These are phyloP conservation scores for Martes martes DNA, from an alignment of 2,113 vertebrate genomes.

Conservation along the genomic window DNA sequence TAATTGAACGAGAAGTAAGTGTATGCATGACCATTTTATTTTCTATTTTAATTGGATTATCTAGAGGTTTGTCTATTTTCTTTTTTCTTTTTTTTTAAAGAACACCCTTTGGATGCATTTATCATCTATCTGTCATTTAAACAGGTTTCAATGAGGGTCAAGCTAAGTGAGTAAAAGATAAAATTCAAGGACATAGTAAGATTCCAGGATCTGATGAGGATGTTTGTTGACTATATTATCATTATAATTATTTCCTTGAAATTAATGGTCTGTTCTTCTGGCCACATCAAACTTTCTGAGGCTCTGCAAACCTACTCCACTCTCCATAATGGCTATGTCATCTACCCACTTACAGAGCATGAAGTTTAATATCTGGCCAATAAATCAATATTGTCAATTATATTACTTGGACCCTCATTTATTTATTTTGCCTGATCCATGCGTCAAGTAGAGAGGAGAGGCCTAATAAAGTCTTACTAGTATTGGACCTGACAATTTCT, in stretches of 20 bases:
- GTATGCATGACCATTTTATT: neutral
- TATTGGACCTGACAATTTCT: neutral
- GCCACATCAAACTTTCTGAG: neutral
- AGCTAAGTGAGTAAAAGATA: neutral
- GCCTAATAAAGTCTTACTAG: neutral
- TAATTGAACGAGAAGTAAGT: conserved; percentile 32
- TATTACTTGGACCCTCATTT: neutral
- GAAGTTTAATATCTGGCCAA: neutral
- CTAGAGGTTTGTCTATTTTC: neutral
- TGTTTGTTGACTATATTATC: neutral
- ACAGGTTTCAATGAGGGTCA: neutral
- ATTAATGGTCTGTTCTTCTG: neutral
- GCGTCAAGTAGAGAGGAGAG: neutral
- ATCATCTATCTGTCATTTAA: neutral
- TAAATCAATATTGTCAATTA: neutral
- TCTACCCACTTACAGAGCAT: neutral
- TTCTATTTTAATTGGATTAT: neutral
- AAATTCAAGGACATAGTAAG: neutral
- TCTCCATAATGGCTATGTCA: neutral
- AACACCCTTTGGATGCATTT: neutral
- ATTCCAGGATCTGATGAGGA: neutral
- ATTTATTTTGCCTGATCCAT: neutral
- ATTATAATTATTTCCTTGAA: neutral
- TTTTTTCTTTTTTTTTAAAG: neutral
- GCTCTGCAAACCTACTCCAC: neutral